A percentile compares a stretch with the other conserved stretches of the same genome.
phyloP scores from a whole-genome alignment of 2,113 vertebrate species.

The Puntigrus tetrazona region DNA sequence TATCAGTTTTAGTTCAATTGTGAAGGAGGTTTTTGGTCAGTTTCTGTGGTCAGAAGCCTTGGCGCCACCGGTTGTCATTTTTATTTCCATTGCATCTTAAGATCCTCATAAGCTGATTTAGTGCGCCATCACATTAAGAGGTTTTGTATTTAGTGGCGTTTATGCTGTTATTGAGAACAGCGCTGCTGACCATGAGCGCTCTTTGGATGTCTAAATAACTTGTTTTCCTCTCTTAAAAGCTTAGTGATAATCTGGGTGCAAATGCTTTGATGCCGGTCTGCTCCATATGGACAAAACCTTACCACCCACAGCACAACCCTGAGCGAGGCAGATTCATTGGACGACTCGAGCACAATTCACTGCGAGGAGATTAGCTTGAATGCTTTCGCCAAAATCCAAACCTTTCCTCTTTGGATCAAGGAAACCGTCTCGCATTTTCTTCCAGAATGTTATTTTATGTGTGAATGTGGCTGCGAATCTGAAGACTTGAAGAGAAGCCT shows the following conservation, averaged over 20 bases:
- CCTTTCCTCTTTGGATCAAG: constrained; percentile 13
- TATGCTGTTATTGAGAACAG: neutral
- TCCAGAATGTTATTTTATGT: constrained; percentile 5
- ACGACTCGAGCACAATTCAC: constrained; percentile 13
- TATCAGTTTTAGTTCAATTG: too few relatives aligned
- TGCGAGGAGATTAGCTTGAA: neutral
- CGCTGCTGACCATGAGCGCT: constrained; percentile 11
- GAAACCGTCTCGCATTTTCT: neutral
- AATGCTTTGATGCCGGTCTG: constrained; percentile 16
- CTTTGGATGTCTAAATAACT: neutral
- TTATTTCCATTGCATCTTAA: neutral
- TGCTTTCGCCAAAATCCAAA: neutral
- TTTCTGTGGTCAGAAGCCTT: neutral
- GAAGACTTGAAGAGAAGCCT: constrained; percentile 6
- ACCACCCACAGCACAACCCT: constrained; percentile 20
- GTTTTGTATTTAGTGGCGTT: neutral
- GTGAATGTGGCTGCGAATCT: constrained; percentile 6
- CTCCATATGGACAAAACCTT: constrained; percentile 30
- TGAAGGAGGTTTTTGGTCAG: too few relatives aligned
- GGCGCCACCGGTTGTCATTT: neutral
- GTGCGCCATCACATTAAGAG: neutral
- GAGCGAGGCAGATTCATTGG: constrained; percentile 15
- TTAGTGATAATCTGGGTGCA: constrained; percentile 35
- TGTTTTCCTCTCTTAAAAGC: constrained; percentile 25
- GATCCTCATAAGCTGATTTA: neutral